A percentile compares a stretch with the other conserved stretches of the same genome.
phyloP scores from a whole-genome alignment of 2,113 vertebrate species.

The Patagioenas fasciata region DNA sequence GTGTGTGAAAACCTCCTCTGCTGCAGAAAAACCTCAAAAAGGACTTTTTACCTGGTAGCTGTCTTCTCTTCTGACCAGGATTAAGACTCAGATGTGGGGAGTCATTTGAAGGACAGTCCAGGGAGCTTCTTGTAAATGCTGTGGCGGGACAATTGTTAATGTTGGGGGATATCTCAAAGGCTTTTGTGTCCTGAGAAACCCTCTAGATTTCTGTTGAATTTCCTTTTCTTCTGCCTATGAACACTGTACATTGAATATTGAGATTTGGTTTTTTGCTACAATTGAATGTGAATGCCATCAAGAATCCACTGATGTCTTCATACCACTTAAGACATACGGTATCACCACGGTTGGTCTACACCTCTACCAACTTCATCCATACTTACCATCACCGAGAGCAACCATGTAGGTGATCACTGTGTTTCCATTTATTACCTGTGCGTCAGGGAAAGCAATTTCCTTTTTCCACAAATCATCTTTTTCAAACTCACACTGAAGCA shows the following conservation, averaged over 20 bases:
- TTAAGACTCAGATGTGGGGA: background rate
- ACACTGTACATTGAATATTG: background rate
- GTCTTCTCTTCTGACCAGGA: background rate
- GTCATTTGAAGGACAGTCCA: background rate
- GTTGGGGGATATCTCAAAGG: background rate
- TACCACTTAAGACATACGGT: background rate
- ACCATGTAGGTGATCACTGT: background rate
- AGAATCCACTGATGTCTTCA: background rate
- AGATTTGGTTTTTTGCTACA: background rate
- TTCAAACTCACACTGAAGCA: background rate
- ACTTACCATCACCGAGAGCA: background rate
- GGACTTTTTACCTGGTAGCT: background rate
- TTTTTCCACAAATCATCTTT: background rate
- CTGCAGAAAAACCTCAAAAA: background rate
- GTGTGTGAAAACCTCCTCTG: background rate
- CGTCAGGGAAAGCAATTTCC: background rate
- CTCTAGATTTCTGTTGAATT: background rate
- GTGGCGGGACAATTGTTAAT: background rate
- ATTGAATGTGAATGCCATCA: background rate
- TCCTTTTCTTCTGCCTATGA: background rate
- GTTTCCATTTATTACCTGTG: background rate
- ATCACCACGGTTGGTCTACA: background rate
- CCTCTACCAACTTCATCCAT: background rate
- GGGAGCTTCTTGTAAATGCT: background rate
- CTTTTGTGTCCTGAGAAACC: background rate